Conservation (phyloP, 1,140 invertebrate genomes). For the Cepaea nemoralis region DNA sequence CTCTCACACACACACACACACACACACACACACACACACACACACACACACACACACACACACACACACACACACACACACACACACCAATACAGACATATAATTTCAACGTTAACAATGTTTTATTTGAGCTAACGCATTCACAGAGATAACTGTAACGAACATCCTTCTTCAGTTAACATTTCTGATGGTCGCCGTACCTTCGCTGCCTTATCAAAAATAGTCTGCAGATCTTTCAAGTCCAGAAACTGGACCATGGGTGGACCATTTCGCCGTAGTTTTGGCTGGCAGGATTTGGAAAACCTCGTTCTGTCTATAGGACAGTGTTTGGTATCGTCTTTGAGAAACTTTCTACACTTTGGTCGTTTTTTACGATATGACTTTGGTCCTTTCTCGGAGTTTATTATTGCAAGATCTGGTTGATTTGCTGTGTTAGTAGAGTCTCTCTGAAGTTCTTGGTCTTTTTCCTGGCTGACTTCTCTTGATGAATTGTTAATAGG, state of each 20-base stretch:
- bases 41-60: not conserved
- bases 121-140: not conserved
- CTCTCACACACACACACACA: too few species aligned
- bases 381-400: not conserved
- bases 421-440: too few species aligned
- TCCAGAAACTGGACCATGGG: not conserved
- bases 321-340: not conserved
- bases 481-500: not conserved
- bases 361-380: not conserved
- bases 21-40: conserved; percentile 32
- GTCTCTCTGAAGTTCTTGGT: too few species aligned
- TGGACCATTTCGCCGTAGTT: not conserved
- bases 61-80: too few species aligned
- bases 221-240: not conserved
- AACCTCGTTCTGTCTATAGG: not conserved
- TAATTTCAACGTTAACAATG: too few species aligned
- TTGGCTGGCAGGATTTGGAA: not conserved
- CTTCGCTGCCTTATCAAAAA: not conserved
- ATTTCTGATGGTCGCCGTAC: too few species aligned
- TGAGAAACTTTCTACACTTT: not conserved
- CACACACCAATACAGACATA: too few species aligned
- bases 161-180: not conserved
- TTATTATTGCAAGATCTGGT: not conserved
- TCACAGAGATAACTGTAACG: not conserved
- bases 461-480: not conserved